These are phyloP conservation scores for Belonocnema kinseyi DNA, from an alignment of 1,140 invertebrate species.

Conservation along the genomic window DNA sequence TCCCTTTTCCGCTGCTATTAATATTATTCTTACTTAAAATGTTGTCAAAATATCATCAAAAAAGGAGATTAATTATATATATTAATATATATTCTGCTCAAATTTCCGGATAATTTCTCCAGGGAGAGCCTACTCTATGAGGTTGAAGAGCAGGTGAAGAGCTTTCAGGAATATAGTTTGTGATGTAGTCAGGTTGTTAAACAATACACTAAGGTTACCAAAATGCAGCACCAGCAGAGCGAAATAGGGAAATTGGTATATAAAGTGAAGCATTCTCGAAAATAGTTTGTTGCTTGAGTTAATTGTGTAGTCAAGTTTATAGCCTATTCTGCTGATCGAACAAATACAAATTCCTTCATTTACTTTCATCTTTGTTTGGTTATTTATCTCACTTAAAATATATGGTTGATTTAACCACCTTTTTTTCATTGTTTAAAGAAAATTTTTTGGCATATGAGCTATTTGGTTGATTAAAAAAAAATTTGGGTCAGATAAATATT, in stretches of 20 bases:
- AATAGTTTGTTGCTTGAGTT: neutral
- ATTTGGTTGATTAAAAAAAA: no score
- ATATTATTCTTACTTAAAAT: no score
- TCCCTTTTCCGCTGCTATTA: no score
- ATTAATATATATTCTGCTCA: neutral
- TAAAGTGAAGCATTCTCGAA: constrained; percentile 1
- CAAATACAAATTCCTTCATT: neutral
- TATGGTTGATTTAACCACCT: no score
- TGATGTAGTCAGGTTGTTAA: neutral
- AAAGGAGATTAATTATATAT: neutral
- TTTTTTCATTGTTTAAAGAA: no score
- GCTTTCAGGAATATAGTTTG: constrained; percentile 10
- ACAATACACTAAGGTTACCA: constrained; percentile 8
- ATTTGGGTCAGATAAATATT: no score
- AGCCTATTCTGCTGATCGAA: neutral
- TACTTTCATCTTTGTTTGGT: no score
- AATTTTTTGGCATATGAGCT: no score
- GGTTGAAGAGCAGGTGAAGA: neutral
- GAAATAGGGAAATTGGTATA: constrained; percentile 1
- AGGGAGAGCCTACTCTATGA: neutral
- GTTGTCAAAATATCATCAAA: no score
- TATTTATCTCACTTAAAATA: no score
- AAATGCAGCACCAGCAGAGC: neutral
- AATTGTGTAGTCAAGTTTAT: neutral
- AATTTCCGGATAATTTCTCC: neutral